These are phyloP conservation scores for Polyommatus iphigenia DNA, from an alignment of 2,888 invertebrate genomes.

Conservation along the genomic window DNA sequence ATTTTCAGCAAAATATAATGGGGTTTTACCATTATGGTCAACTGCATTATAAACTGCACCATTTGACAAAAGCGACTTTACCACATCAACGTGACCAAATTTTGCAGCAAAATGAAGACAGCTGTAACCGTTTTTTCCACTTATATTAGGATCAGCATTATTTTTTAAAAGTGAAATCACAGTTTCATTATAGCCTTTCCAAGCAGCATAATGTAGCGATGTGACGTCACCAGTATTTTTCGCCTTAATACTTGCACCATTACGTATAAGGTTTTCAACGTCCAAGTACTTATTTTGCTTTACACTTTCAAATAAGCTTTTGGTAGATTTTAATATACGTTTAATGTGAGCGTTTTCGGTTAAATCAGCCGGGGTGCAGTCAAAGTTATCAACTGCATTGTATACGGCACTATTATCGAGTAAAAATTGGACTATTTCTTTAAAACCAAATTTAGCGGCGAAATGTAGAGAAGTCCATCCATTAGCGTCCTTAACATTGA, in stretches of 20 bases:
- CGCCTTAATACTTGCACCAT: conserved; percentile 8
- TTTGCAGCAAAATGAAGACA: conserved; percentile 23
- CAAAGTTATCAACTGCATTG: conserved; percentile 15
- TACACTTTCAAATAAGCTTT: conserved; percentile 21
- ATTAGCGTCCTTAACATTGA: conserved; percentile 11
- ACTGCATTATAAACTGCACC: conserved; percentile 18
- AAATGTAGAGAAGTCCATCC: conserved; percentile 15
- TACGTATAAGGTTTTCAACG: neutral
- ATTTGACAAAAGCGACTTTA: conserved; percentile 11
- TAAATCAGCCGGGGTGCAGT: neutral
- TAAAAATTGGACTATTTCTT: neutral
- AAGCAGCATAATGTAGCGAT: conserved; percentile 21
- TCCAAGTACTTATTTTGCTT: conserved; percentile 9
- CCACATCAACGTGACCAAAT: conserved; percentile 17
- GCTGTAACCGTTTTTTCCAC: conserved; percentile 5
- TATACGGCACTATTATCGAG: conserved; percentile 17
- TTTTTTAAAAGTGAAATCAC: conserved; percentile 12
- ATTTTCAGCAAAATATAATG: conserved; percentile 5
- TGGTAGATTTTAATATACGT: conserved; percentile 5
- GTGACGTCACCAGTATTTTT: conserved; percentile 22
- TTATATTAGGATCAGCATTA: conserved; percentile 21
- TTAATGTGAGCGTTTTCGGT: neutral
- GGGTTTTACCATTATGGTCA: conserved; percentile 4
- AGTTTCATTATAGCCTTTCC: conserved; percentile 20
- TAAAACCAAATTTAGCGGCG: conserved; percentile 4